Evolutionary conservation across 2,888 invertebrate genomes (phyloP).

Genomic region (Mylabris sibirica): DNA sequence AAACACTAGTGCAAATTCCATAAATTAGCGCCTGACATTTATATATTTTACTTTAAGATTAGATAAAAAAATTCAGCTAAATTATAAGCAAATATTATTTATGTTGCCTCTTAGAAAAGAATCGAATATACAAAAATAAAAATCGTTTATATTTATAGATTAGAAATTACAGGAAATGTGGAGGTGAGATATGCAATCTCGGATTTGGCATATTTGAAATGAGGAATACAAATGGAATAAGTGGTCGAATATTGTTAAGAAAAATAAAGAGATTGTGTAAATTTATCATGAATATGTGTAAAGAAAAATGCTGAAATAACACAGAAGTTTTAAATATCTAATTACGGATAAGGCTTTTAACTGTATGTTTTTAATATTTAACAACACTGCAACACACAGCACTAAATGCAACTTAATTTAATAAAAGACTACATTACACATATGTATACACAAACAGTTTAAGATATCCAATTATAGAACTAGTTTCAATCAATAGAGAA

Average conservation of each 20-base stretch:
- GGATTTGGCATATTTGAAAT: conserved; percentile 30
- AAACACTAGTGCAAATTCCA: background rate
- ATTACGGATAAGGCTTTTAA: conserved; percentile 21
- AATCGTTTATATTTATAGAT: conserved; percentile 27
- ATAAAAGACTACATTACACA: conserved; percentile 36
- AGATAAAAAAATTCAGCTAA: conserved; percentile 21
- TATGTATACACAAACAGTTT: conserved; percentile 10
- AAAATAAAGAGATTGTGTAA: conserved; percentile 23
- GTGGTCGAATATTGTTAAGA: background rate
- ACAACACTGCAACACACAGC: conserved; percentile 3
- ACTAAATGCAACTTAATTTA: conserved; percentile 36
- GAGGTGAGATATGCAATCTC: conserved; percentile 33
- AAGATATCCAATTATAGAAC: conserved; percentile 43
- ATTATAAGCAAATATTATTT: background rate
- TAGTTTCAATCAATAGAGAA: conserved; percentile 39
- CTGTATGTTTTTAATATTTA: conserved; percentile 19
- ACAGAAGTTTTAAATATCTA: conserved; percentile 23
- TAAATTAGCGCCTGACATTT: background rate
- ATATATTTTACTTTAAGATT: conserved; percentile 9
- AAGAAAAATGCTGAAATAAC: conserved; percentile 20
- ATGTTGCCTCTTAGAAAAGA: conserved; percentile 1
- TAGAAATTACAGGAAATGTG: conserved; percentile 32
- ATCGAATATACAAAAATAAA: conserved; percentile 18
- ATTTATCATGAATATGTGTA: conserved; percentile 18
- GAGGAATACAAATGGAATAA: conserved; percentile 10